Evolutionary conservation across 2,113 vertebrate genomes (phyloP), one percentile per base, ranked within the genome.

Genomic region (Channa maculata): DNA sequence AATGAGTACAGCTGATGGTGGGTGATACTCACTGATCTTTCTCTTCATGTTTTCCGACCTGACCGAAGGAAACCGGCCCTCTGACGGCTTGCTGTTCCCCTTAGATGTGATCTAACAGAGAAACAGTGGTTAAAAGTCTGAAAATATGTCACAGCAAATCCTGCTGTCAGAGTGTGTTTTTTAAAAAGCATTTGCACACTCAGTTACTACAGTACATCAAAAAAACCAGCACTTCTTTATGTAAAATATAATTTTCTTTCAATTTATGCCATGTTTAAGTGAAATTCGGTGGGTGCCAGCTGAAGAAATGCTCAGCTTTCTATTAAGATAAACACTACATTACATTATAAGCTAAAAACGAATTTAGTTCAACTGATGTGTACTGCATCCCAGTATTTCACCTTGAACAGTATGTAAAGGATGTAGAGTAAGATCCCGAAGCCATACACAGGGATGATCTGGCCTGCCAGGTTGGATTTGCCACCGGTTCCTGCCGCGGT

Each of bases 341-440:
- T 24, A 24, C 24, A 24, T 24, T 24, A 24, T 24, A 24, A 24
- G 24, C 24, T 24, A 24, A 24, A 24, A 24, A 24, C 24, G 24
- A 24, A 24, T 24, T 24, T 24, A 24, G 24, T 24, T 24, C 24
- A 53, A 4, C 58, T 44, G 39, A 24, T 37, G 5, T 51, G 34
- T 11, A 2, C 24, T 38, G 36, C 0, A 24, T 49, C 8, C 1
- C 6, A 15, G 81, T 2, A n/a, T 14, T 63, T 86, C 92, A 99
- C 97, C 97, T 99, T 99, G 87, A 98, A 99, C 12, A 99, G 93
- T 68, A 99, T 97, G 90, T 98, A 99, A 5, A 99, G 88, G 85
- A 99, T 98, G 88, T 99, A 99, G 10, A 99, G 89, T 75, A 99
- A 93, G 79, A 99, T 98, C 24, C 96, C 98, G 62, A 99, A 98